These are phyloP conservation scores for Mastomys coucha DNA, from an alignment of 2,113 vertebrate genomes.

Conservation along the genomic window DNA sequence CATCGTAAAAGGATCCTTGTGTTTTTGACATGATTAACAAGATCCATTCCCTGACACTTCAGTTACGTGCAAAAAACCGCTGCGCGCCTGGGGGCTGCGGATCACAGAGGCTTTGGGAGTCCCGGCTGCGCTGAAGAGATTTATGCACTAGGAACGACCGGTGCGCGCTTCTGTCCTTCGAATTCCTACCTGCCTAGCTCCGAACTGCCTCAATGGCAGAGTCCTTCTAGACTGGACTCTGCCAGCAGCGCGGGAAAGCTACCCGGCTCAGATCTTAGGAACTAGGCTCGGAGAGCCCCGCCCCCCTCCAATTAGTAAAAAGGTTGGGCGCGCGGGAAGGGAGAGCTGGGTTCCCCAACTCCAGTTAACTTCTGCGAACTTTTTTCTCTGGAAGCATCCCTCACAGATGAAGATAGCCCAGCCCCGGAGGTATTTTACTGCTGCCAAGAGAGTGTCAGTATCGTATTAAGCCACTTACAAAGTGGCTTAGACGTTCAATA, in stretches of 20 bases:
- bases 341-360: neutral
- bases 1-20: slow-evolving; percentile 51
- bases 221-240: neutral
- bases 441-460: slow-evolving; percentile 14
- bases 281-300: neutral
- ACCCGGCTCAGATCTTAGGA: neutral
- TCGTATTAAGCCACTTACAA: slow-evolving; percentile 2
- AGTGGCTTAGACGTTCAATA: neutral
- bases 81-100: neutral
- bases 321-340: accelerated
- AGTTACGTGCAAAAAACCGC: slow-evolving; percentile 34
- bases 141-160: slow-evolving; percentile 54
- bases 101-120: neutral
- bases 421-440: neutral
- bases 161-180: neutral
- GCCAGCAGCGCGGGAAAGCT: neutral
- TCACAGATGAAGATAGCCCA: neutral
- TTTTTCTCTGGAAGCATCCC: neutral
- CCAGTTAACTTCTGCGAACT: slow-evolving; percentile 6
- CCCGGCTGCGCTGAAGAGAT: slow-evolving; percentile 24
- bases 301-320: neutral
- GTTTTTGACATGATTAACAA: slow-evolving; percentile 65
- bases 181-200: slow-evolving; percentile 11
- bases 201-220: neutral
- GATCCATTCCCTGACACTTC: slow-evolving; percentile 40